Conservation (phyloP, 2,797 vertebrate species). For the Pantherophis vulpinus region DNA sequence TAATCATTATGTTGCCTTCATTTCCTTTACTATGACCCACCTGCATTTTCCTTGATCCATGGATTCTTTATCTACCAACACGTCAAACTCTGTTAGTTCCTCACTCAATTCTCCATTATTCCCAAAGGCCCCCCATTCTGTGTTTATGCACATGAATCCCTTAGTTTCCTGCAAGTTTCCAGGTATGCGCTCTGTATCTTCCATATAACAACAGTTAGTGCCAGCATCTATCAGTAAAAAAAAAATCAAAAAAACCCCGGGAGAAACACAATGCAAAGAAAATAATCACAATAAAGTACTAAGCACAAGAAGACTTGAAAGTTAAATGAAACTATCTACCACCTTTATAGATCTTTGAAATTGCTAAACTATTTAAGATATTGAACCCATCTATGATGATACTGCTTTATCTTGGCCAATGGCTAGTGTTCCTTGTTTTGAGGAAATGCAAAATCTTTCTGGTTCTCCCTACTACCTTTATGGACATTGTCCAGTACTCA, state of each 20-base stretch:
- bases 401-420: background rate
- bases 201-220: constrained; percentile 89
- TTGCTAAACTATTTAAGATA: background rate
- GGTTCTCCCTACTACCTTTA: background rate
- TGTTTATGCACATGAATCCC: constrained; percentile 80
- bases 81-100: constrained; percentile 75
- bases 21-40: constrained; percentile 51
- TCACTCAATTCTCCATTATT: constrained; percentile 67
- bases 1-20: background rate
- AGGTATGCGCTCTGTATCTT: constrained; percentile 75
- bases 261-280: background rate
- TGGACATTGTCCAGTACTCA: background rate
- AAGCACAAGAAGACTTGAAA: background rate
- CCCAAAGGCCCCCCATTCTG: constrained; percentile 83
- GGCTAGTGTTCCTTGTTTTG: background rate
- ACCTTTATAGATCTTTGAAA: background rate
- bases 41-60: constrained; percentile 72
- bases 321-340: background rate
- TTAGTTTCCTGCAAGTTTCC: constrained; percentile 62
- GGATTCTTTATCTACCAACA: constrained; percentile 70
- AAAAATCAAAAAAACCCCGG: background rate
- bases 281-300: background rate
- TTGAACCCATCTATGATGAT: background rate
- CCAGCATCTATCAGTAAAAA: constrained; percentile 64
- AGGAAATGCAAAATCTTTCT: background rate